Evolutionary conservation across 2,888 invertebrate species (phyloP).

Genomic region (Unio pictorum): DNA sequence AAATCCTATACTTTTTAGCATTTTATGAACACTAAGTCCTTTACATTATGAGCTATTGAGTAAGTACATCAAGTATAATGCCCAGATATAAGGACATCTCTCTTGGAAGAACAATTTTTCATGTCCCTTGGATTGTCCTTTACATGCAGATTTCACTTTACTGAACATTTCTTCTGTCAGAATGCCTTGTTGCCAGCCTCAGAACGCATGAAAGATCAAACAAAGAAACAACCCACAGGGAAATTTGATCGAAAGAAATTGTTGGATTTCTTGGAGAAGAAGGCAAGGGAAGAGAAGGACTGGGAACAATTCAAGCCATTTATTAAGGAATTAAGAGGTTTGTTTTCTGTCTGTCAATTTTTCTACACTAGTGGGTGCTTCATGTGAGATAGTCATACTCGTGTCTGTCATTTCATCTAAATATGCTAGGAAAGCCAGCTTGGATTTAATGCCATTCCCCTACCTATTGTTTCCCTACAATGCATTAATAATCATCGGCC

Average conservation of each 20-base stretch:
- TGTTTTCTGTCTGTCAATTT: conserved; percentile 58
- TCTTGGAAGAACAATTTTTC: neutral
- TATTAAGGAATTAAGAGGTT: conserved; percentile 88
- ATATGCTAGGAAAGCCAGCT: neutral
- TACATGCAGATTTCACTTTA: too few species aligned
- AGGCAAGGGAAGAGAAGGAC: conserved; percentile 98
- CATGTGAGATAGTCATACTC: too few species aligned
- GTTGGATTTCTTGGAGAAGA: conserved; percentile 81
- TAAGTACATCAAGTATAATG: too few species aligned
- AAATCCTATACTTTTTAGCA: too few species aligned
- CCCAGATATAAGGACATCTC: too few species aligned
- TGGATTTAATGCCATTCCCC: too few species aligned
- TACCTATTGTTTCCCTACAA: too few species aligned
- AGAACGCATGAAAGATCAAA: conserved; percentile 96
- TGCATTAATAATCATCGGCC: too few species aligned
- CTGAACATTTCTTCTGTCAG: conserved; percentile 74
- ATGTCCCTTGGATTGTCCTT: neutral
- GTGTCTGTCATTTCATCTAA: neutral
- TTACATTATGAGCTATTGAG: too few species aligned
- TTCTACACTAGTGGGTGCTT: too few species aligned
- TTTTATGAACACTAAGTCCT: too few species aligned
- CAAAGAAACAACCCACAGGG: conserved; percentile 95
- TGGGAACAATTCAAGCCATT: conserved; percentile 95
- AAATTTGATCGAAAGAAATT: conserved; percentile 88
- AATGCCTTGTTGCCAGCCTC: conserved; percentile 97